These are phyloP conservation scores for Nycteola revayana DNA, from an alignment of 2,888 invertebrate species.

Conservation along the genomic window DNA sequence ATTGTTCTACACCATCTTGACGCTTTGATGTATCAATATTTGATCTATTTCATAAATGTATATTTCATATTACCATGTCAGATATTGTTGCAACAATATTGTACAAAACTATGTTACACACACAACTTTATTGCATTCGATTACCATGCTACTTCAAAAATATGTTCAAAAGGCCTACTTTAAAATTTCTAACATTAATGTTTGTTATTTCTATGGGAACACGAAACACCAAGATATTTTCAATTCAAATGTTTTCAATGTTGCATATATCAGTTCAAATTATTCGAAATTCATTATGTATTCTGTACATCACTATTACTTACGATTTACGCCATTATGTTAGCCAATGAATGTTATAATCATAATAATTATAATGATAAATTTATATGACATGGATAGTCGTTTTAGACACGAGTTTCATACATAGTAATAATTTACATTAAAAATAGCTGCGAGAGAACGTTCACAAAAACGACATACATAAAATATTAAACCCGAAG, in stretches of 20 bases:
- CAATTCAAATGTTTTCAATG: constrained; percentile 35
- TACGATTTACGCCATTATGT: constrained; percentile 30
- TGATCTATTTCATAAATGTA: constrained; percentile 6
- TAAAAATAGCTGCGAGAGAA: constrained; percentile 66
- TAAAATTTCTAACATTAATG: constrained; percentile 44
- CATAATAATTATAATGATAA: constrained; percentile 39
- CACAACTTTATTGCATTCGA: constrained; percentile 71
- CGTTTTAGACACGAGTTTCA: constrained; percentile 55
- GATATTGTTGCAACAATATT: constrained; percentile 7
- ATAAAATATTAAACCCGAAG: constrained; percentile 64
- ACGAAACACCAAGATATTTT: constrained; percentile 53
- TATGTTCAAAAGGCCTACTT: constrained; percentile 71
- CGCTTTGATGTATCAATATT: too few relatives aligned
- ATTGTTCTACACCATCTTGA: constrained; percentile 5
- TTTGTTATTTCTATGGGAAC: constrained; percentile 55
- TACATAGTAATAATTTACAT: constrained; percentile 73
- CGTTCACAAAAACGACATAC: constrained; percentile 66
- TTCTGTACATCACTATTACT: constrained; percentile 35
- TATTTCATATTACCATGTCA: neutral
- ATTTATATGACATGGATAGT: constrained; percentile 54
- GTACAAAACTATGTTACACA: constrained; percentile 40
- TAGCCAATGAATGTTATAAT: constrained; percentile 44
- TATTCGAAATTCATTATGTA: constrained; percentile 33
- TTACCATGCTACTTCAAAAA: constrained; percentile 67
- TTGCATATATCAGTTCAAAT: constrained; percentile 34